A percentile compares a stretch with the other conserved stretches of the same genome.
Conservation (phyloP, 2,113 vertebrate species). For the Embiotoca jacksoni region DNA sequence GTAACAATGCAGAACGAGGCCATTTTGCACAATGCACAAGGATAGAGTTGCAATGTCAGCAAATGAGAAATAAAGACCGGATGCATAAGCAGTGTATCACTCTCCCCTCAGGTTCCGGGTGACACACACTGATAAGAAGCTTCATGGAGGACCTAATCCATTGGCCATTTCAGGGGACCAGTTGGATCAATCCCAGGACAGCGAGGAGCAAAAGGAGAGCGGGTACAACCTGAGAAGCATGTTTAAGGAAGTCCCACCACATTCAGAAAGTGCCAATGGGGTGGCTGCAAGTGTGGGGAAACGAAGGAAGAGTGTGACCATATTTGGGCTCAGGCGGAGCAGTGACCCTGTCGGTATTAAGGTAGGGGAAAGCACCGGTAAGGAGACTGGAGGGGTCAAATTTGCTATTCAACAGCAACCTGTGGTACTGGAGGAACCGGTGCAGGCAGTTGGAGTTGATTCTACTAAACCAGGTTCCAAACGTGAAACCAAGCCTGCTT, state of each 20-base stretch:
- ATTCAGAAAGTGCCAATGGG: slow-evolving; percentile 60
- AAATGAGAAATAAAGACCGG: background rate
- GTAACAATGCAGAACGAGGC: slow-evolving; percentile 65
- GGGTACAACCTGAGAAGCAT: slow-evolving; percentile 80
- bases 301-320: slow-evolving; percentile 66
- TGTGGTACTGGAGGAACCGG: slow-evolving; percentile 47
- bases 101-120: slow-evolving; percentile 89
- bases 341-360: slow-evolving; percentile 67
- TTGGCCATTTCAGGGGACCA: slow-evolving; percentile 58
- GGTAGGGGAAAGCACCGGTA: slow-evolving; percentile 19
- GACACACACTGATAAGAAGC: slow-evolving; percentile 91
- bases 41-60: background rate
- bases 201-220: slow-evolving; percentile 65
- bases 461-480: slow-evolving; percentile 31
- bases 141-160: slow-evolving; percentile 81
- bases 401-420: slow-evolving; percentile 52
- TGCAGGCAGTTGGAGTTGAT: background rate
- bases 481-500: background rate
- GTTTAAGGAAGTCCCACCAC: slow-evolving; percentile 73
- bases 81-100: background rate
- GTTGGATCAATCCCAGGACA: slow-evolving; percentile 76
- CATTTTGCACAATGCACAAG: background rate
- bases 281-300: slow-evolving; percentile 51
- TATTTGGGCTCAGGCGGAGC: slow-evolving; percentile 64
- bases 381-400: slow-evolving; percentile 28